A percentile compares a stretch with the other conserved stretches of the same genome.
phyloP scores from a whole-genome alignment of 2,113 vertebrate species.

The Sialia sialis region DNA sequence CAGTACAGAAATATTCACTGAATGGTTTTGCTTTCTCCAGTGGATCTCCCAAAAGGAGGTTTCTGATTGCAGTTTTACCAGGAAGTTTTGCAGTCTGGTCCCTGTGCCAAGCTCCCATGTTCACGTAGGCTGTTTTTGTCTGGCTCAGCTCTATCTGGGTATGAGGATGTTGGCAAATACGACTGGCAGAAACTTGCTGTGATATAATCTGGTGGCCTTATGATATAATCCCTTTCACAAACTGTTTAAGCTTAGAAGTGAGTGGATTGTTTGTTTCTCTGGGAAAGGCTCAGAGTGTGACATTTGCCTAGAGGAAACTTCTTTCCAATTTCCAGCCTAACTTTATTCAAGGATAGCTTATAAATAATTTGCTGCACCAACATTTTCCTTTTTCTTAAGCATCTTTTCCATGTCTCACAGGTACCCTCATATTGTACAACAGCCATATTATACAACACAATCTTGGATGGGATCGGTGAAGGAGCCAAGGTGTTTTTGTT shows the following conservation, averaged over 20 bases:
- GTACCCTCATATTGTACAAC: not conserved
- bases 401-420: not conserved
- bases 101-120: not conserved
- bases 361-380: not conserved
- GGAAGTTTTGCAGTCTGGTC: not conserved
- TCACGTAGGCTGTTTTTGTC: slow-evolving; percentile 11
- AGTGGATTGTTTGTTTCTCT: slow-evolving; percentile 15
- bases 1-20: not conserved
- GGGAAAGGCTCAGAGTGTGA: not conserved
- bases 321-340: not conserved
- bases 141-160: slow-evolving; percentile 25
- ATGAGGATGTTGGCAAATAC: slow-evolving; percentile 17
- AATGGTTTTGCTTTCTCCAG: not conserved
- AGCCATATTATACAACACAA: not conserved
- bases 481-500: not conserved
- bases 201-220: slow-evolving; percentile 14
- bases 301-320: not conserved
- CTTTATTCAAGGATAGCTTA: not conserved
- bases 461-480: not conserved
- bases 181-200: slow-evolving; percentile 51
- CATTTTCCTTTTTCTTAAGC: not conserved
- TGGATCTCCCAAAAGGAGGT: not conserved
- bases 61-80: not conserved
- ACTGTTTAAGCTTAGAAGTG: not conserved
- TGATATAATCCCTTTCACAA: slow-evolving; percentile 44